Conservation (phyloP, 1,140 invertebrate species). For the Sesamia nonagrioides region DNA sequence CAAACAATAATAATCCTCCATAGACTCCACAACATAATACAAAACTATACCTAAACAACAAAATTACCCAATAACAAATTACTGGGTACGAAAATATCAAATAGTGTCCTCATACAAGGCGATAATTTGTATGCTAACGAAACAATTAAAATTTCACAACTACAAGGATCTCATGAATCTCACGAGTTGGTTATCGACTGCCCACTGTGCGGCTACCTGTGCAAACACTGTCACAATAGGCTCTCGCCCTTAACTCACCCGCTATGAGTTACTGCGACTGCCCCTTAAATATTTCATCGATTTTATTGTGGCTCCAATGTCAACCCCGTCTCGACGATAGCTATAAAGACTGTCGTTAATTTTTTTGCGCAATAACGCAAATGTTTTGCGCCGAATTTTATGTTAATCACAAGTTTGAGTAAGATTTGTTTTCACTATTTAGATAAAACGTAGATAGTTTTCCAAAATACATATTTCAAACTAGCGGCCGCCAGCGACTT, state of each 20-base stretch:
- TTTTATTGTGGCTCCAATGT: slow-evolving; percentile 87
- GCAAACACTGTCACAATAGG: slow-evolving; percentile 75
- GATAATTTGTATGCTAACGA: slow-evolving; percentile 53
- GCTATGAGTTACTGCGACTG: slow-evolving; percentile 78
- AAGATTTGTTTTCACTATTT: slow-evolving; percentile 18
- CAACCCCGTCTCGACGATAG: slow-evolving; percentile 80
- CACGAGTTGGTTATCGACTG: slow-evolving; percentile 46
- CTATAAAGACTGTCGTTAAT: slow-evolving; percentile 76
- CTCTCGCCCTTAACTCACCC: slow-evolving; percentile 57
- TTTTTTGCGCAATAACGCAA: slow-evolving; percentile 73
- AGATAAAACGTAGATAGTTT: slow-evolving; percentile 19
- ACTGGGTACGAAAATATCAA: not conserved
- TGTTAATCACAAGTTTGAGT: slow-evolving; percentile 26
- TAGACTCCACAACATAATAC: too few relatives aligned
- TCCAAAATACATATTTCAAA: not conserved
- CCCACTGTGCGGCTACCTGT: slow-evolving; percentile 78
- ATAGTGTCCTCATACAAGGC: slow-evolving; percentile 17
- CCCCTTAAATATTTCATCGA: slow-evolving; percentile 86
- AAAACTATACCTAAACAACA: not conserved
- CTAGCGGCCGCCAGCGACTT: too few relatives aligned
- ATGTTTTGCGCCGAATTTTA: slow-evolving; percentile 66
- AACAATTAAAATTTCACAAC: slow-evolving; percentile 57
- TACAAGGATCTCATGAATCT: slow-evolving; percentile 36
- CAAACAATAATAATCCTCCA: too few relatives aligned
- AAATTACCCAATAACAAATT: slow-evolving; percentile 1